phyloP scores from a whole-genome alignment of 1,140 invertebrate genomes.

The Cydia fagiglandana region DNA sequence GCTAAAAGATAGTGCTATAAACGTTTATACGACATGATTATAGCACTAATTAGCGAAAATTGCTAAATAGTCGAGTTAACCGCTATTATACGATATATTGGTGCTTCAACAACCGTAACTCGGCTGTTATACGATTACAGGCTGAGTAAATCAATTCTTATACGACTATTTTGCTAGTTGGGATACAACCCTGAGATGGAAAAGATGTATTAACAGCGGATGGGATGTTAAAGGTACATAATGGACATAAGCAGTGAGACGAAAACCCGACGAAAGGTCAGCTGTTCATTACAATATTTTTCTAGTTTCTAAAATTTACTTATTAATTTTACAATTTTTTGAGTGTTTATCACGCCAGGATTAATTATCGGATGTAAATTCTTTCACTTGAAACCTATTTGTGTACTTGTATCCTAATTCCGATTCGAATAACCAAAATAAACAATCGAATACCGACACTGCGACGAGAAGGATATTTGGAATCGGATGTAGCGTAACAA shows the following conservation, averaged over 20 bases:
- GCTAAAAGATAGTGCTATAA: too few species aligned
- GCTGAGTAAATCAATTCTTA: too few species aligned
- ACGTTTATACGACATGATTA: too few species aligned
- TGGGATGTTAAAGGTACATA: conserved; percentile 8
- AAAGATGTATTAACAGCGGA: conserved; percentile 9
- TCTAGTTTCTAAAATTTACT: too few species aligned
- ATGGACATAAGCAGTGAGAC: conserved; percentile 20
- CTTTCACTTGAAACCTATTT: not conserved
- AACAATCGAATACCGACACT: not conserved
- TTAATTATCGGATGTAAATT: not conserved
- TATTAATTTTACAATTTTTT: not conserved
- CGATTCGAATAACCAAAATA: not conserved
- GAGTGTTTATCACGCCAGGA: not conserved
- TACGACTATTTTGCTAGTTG: too few species aligned
- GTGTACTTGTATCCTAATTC: not conserved
- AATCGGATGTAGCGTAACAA: not conserved
- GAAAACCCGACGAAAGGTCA: conserved; percentile 14
- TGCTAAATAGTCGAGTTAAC: too few species aligned
- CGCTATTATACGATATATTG: too few species aligned
- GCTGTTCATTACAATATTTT: not conserved
- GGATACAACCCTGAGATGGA: too few species aligned
- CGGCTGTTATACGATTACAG: too few species aligned
- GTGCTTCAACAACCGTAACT: too few species aligned
- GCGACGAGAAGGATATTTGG: not conserved
- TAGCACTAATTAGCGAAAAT: too few species aligned